phyloP scores from a whole-genome alignment of 2,113 vertebrate genomes.

The Pogonocichla stellata region DNA sequence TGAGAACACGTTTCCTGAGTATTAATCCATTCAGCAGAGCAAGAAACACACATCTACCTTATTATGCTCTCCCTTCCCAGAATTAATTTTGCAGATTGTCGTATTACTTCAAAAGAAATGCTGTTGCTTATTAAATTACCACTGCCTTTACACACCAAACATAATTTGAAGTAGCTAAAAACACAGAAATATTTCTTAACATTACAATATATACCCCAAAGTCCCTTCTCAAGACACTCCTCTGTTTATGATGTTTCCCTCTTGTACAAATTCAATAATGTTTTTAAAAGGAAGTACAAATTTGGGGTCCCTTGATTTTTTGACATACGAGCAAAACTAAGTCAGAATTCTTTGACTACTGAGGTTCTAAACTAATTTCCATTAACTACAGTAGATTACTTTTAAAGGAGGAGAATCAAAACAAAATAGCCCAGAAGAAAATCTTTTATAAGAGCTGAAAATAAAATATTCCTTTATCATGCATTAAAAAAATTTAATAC shows the following conservation, averaged over 20 bases:
- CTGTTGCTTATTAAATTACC: slow-evolving; percentile 10
- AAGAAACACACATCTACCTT: slow-evolving; percentile 45
- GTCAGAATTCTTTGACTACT: neutral
- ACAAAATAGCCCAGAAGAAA: neutral
- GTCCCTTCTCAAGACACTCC: neutral
- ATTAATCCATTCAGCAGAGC: slow-evolving; percentile 3
- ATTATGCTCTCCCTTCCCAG: neutral
- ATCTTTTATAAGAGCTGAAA: neutral
- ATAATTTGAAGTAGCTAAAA: neutral
- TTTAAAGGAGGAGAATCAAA: neutral
- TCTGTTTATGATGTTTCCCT: neutral
- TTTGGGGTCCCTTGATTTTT: neutral
- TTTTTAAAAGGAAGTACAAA: slow-evolving; percentile 21
- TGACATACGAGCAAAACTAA: neutral
- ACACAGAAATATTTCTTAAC: slow-evolving; percentile 26
- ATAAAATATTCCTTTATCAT: slow-evolving; percentile 1
- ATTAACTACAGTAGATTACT: neutral
- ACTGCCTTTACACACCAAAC: neutral
- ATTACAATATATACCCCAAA: slow-evolving; percentile 12
- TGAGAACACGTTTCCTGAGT: slow-evolving; percentile 16
- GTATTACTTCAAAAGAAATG: slow-evolving; percentile 27
- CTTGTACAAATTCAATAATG: neutral
- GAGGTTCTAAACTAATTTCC: neutral
- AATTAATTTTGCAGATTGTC: slow-evolving; percentile 46
- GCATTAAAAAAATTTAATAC: neutral